Percentiles rank a stretch among this genome's conserved stretches.
phyloP scores from a whole-genome alignment of 2,888 invertebrate genomes.

The Hypselothyrea guttata region DNA sequence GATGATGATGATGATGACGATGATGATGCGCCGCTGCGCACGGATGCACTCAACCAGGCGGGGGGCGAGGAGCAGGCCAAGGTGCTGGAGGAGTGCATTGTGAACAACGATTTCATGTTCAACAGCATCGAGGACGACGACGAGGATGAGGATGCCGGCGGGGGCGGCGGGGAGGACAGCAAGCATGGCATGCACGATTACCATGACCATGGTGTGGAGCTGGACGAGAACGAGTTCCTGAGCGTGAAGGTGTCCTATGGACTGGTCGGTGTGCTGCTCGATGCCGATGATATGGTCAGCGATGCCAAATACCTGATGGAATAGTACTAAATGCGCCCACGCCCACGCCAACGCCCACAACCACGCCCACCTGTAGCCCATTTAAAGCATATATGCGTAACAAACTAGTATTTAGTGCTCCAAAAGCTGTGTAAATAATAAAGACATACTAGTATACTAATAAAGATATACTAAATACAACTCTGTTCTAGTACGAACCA shows the following conservation, averaged over 20 bases:
- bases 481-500: too few species aligned
- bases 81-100: constrained; percentile 71
- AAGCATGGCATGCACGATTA: constrained; percentile 33
- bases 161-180: constrained; percentile 40
- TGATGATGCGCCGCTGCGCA: constrained; percentile 23
- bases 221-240: constrained; percentile 53
- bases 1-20: constrained; percentile 29
- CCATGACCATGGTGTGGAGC: constrained; percentile 36
- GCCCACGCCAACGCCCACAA: neutral
- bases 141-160: constrained; percentile 33
- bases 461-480: too few species aligned
- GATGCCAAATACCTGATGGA: constrained; percentile 60
- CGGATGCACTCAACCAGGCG: constrained; percentile 19
- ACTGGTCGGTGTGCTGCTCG: constrained; percentile 48
- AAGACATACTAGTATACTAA: constrained; percentile 49
- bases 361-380: neutral
- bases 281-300: constrained; percentile 48
- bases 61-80: constrained; percentile 47
- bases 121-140: constrained; percentile 61
- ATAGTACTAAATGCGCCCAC: constrained; percentile 22
- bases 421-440: constrained; percentile 60
- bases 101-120: constrained; percentile 70
- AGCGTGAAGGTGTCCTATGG: constrained; percentile 44
- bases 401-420: constrained; percentile 38
- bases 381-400: too few species aligned